phyloP scores from a whole-genome alignment of 2,797 vertebrate genomes.

The Jordanella pulchra region DNA sequence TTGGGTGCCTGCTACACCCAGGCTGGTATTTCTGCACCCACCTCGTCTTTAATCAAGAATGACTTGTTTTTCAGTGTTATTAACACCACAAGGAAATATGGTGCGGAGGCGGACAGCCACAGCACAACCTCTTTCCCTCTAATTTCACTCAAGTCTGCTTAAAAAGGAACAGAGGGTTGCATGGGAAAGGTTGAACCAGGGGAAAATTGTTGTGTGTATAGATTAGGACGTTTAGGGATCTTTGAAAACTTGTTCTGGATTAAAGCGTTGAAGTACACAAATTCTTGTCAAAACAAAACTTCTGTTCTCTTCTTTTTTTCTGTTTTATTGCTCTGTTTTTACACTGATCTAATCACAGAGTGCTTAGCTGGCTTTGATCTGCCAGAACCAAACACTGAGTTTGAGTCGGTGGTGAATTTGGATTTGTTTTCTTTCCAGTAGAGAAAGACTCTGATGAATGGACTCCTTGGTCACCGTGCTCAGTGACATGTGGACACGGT shows the following conservation, averaged over 20 bases:
- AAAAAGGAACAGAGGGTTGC: conserved; percentile 62
- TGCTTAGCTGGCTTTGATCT: conserved; percentile 6
- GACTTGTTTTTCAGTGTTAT: conserved; percentile 75
- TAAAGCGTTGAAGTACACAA: conserved; percentile 1
- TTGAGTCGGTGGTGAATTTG: conserved; percentile 5
- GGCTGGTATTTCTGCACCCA: conserved; percentile 79
- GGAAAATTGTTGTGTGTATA: conserved; percentile 52
- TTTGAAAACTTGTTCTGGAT: conserved; percentile 36
- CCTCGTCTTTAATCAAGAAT: conserved; percentile 78
- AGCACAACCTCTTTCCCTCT: conserved; percentile 69
- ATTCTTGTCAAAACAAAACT: conserved; percentile 17
- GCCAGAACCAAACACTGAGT: conserved; percentile 5
- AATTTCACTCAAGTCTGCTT: conserved; percentile 70
- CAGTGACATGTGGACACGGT: conserved; percentile 84
- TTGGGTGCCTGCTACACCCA: conserved; percentile 72
- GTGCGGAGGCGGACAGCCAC: conserved; percentile 73
- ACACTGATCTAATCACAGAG: conserved; percentile 2
- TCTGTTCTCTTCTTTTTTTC: conserved; percentile 12
- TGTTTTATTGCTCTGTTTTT: conserved; percentile 23
- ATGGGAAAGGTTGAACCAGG: conserved; percentile 66
- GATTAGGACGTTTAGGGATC: conserved; percentile 28
- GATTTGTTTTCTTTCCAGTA: conserved; percentile 49
- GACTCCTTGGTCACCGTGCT: conserved; percentile 90
- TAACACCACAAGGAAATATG: conserved; percentile 77
- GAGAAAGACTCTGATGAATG: conserved; percentile 88